phyloP scores from a whole-genome alignment of 2,888 invertebrate species.

The Biston stratarius region DNA sequence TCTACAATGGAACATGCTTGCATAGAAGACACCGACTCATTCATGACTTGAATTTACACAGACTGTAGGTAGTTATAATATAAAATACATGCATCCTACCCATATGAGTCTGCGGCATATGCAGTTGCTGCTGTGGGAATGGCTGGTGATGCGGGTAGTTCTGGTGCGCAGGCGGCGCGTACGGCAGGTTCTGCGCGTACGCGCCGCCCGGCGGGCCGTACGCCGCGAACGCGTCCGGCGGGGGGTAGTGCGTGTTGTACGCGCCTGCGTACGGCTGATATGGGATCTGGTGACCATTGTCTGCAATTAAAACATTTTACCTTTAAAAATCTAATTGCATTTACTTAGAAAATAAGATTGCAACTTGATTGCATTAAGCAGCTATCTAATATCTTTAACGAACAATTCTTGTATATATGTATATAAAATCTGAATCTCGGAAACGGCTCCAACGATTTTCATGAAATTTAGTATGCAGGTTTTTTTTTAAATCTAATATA shows the following conservation, averaged over 20 bases:
- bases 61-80: background rate
- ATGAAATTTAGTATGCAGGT: too few species aligned
- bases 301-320: slow-evolving; percentile 55
- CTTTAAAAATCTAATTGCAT: too few species aligned
- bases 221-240: slow-evolving; percentile 81
- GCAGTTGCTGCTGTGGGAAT: slow-evolving; percentile 80
- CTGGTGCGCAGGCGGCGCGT: slow-evolving; percentile 83
- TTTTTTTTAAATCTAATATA: too few species aligned
- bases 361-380: too few species aligned
- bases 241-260: slow-evolving; percentile 84
- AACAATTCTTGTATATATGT: too few species aligned
- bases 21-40: too few species aligned
- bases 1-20: too few species aligned
- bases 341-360: too few species aligned
- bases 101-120: slow-evolving; percentile 83
- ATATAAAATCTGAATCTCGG: too few species aligned
- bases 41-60: too few species aligned
- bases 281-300: slow-evolving; percentile 84
- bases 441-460: too few species aligned
- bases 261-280: slow-evolving; percentile 83
- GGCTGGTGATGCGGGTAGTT: slow-evolving; percentile 83
- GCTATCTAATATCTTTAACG: too few species aligned
- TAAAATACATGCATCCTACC: slow-evolving; percentile 53
- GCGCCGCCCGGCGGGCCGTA: slow-evolving; percentile 81
- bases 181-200: slow-evolving; percentile 81